A percentile compares a stretch with the other conserved stretches of the same genome.
phyloP scores from a whole-genome alignment of 2,113 vertebrate genomes.

The Protobothrops flavoviridis region DNA sequence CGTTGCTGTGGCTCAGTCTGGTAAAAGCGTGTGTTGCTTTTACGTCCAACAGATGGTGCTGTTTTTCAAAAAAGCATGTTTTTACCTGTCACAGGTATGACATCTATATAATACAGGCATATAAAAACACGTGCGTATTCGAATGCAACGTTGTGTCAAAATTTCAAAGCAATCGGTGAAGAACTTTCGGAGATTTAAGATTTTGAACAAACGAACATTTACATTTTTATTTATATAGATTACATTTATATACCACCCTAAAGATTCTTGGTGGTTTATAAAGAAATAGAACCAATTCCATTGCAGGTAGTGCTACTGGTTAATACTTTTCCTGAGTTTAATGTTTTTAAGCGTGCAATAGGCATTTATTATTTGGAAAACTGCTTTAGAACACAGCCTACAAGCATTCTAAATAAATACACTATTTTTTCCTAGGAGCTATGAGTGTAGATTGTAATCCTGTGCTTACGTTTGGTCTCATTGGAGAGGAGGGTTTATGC shows the following conservation, averaged over 20 bases:
- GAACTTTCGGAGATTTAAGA: no score
- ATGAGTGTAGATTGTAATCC: background rate
- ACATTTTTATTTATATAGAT: background rate
- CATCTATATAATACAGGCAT: no score
- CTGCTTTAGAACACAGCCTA: background rate
- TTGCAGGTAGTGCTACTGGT: background rate
- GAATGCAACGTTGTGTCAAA: no score
- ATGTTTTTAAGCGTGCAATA: background rate
- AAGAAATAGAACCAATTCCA: background rate
- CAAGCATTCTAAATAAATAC: background rate
- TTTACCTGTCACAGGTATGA: no score
- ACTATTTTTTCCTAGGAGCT: background rate
- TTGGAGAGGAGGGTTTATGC: background rate
- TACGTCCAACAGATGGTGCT: no score
- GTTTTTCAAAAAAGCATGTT: no score
- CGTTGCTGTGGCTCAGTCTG: no score
- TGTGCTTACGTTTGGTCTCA: background rate
- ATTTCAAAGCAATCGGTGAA: no score
- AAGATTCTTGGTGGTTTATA: background rate
- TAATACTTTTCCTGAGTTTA: background rate
- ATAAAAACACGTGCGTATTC: no score
- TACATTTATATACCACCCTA: background rate
- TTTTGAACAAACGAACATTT: no score
- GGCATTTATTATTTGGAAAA: background rate
- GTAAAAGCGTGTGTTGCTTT: no score